phyloP scores from a whole-genome alignment of 2,113 vertebrate genomes.

The Poicephalus gulielmi region DNA sequence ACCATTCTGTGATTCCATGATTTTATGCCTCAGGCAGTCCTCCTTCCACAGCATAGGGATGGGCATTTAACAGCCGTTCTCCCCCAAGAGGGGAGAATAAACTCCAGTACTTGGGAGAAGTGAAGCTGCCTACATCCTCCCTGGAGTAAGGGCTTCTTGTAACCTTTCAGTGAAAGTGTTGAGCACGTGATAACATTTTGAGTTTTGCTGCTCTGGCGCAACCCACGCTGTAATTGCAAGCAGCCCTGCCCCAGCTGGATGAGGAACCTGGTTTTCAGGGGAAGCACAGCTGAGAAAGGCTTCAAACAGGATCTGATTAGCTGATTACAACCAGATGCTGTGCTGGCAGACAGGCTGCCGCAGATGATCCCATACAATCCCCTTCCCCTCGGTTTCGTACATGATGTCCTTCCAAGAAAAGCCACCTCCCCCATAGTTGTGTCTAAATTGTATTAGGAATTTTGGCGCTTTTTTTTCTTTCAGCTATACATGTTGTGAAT shows the following conservation, averaged over 20 bases:
- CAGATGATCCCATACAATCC: constrained; percentile 43
- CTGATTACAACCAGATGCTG: constrained; percentile 46
- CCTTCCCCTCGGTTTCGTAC: constrained; percentile 47
- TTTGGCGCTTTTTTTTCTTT: neutral
- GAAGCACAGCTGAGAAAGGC: constrained; percentile 50
- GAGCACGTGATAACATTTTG: rapidly evolving
- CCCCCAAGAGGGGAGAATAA: neutral
- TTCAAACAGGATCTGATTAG: constrained; percentile 46
- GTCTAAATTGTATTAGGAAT: constrained; percentile 53
- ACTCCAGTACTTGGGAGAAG: neutral
- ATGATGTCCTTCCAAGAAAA: constrained; percentile 66
- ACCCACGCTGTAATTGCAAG: neutral
- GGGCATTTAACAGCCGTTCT: neutral
- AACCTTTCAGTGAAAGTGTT: neutral
- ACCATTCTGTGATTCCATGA: neutral
- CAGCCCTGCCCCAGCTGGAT: neutral
- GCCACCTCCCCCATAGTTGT: constrained; percentile 23
- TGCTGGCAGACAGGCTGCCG: constrained; percentile 35
- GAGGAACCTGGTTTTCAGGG: constrained; percentile 22
- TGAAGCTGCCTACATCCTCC: neutral
- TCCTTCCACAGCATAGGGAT: neutral
- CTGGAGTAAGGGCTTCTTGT: neutral
- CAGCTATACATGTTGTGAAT: constrained; percentile 19
- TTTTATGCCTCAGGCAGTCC: neutral
- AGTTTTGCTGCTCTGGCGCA: neutral